Base-by-base conservation (phyloP, 1,140 invertebrate species). In the Conus ventricosus region DNA sequence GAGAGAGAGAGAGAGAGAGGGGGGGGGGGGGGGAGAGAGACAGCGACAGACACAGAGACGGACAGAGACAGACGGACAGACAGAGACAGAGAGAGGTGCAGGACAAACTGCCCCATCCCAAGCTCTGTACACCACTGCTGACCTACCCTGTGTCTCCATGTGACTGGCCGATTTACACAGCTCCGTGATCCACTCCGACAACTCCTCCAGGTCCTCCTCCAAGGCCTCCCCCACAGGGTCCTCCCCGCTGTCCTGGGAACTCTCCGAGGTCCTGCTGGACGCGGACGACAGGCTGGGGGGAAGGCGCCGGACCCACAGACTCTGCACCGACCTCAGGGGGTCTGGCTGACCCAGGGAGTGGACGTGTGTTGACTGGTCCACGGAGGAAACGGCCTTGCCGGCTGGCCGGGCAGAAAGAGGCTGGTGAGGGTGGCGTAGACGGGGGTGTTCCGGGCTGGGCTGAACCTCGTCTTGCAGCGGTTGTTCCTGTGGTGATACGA, bases 161-260 rank as follows among this genome's bases (percentile, higher is more conserved):
- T 23, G 71, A 57, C 80, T 10, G 67, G 81, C 55, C 57, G 84
- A 39, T 54, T 67, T 88, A 81, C 89, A 90, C 53, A 90, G 55
- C 85, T 90, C 89, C n/a, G 84, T 88, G 89, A 90, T 90, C 89
- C 89, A 90, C 54, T 90, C 88, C 51, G 89, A 90, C 54, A 90
- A 76, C 57, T 90, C 89, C 57, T 87, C 81, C 53, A 90, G 82
- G 7, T 88, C 89, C 85, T 88, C 88, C 85, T 88, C 87, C 63
- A 88, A 25, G 5, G 63, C 55, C 5, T 85, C 89, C 57, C n/a
- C n/a, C 4, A 17, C 6, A 7, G 57, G 82, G 51, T n/a, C 10
- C 51, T 60, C 53, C 25, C 11, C 67, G 67, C 53, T 67, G 23
- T 87, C 87, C 78, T 63, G 71, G 23, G 53, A 60, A 39, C 57